A percentile compares a stretch with the other conserved stretches of the same genome.
phyloP scores from a whole-genome alignment of 2,888 invertebrate species.

The Achlya flavicornis region DNA sequence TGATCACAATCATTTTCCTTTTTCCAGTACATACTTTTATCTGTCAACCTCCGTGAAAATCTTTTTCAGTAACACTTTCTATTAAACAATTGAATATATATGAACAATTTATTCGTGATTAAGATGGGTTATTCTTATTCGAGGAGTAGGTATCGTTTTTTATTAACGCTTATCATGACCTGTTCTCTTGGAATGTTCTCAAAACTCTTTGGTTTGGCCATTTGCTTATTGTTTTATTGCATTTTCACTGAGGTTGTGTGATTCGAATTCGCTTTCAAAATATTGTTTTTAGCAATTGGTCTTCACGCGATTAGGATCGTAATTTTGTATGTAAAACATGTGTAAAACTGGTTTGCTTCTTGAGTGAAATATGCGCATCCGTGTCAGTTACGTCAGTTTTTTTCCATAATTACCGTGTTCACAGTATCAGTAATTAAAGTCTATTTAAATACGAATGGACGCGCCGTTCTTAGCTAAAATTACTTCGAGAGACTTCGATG shows the following conservation, averaged over 20 bases:
- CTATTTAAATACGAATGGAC: neutral
- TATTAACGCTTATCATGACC: too few relatives aligned
- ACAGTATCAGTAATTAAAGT: slow-evolving; percentile 1
- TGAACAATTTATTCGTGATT: too few relatives aligned
- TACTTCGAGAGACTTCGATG: neutral
- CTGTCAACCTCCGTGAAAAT: too few relatives aligned
- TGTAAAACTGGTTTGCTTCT: neutral
- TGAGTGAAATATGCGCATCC: neutral
- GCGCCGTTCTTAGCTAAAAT: neutral
- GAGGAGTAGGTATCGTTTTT: too few relatives aligned
- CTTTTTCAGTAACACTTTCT: too few relatives aligned
- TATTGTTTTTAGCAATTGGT: too few relatives aligned
- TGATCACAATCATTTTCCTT: neutral
- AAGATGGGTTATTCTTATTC: too few relatives aligned
- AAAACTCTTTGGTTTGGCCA: neutral
- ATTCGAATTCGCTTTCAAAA: neutral
- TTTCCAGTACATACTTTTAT: neutral
- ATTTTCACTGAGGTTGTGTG: neutral
- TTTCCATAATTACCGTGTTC: neutral
- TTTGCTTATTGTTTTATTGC: neutral
- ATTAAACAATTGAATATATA: too few relatives aligned
- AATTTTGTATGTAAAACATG: neutral
- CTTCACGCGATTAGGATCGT: neutral
- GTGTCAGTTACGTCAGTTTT: neutral
- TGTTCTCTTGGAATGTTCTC: neutral